Conservation (phyloP, 1,140 invertebrate genomes). For the Eumeta japonica region DNA sequence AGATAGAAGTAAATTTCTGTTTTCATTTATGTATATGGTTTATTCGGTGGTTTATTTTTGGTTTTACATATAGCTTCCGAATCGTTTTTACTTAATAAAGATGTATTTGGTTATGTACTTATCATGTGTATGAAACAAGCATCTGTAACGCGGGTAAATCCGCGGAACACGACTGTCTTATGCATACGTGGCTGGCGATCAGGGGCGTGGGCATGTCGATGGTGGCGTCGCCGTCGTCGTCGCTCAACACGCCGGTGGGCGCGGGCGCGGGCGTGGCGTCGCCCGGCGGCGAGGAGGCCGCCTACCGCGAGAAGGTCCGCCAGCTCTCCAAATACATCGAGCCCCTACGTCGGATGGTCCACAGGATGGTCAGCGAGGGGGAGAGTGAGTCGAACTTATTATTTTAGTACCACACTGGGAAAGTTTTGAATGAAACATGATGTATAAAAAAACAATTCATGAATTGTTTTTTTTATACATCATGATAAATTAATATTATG, state of each 20-base stretch:
- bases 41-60: too few species aligned
- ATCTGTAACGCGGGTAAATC: too few species aligned
- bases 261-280: constrained; percentile 60
- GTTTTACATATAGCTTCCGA: neutral
- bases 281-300: constrained; percentile 75
- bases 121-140: too few species aligned
- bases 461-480: neutral
- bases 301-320: constrained; percentile 87
- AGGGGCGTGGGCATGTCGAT: constrained; percentile 54
- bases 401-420: too few species aligned
- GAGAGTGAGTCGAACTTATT: constrained; percentile 52
- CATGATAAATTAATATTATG: neutral
- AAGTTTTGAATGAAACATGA: too few species aligned
- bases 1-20: too few species aligned
- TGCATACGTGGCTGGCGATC: too few species aligned
- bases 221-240: constrained; percentile 78
- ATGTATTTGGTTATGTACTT: too few species aligned
- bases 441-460: neutral
- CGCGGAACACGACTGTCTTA: too few species aligned
- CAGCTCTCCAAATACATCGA: constrained; percentile 93
- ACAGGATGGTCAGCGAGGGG: constrained; percentile 81
- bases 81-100: neutral
- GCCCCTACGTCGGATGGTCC: constrained; percentile 83
- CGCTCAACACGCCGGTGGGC: constrained; percentile 78
- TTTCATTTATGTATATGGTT: too few species aligned